Evolutionary conservation across 2,888 invertebrate genomes (phyloP).

Genomic region (Drosophila percnosoma): DNA sequence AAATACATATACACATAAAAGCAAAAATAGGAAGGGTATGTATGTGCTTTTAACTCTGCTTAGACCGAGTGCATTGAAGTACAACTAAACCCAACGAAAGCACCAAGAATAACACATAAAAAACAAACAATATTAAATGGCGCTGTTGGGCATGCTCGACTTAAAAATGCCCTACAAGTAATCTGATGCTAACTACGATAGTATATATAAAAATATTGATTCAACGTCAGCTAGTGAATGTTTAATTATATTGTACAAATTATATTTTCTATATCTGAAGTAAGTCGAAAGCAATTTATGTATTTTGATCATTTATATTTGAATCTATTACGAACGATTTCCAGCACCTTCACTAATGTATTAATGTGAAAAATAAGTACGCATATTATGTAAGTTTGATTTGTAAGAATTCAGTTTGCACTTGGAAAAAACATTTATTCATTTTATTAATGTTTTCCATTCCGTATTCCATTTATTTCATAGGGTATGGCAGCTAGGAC

Average conservation of each 20-base stretch:
- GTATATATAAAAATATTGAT: background rate
- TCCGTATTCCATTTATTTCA: background rate
- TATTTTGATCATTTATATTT: background rate
- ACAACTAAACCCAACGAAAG: constrained; percentile 36
- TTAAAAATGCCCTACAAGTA: background rate
- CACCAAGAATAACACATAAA: constrained; percentile 18
- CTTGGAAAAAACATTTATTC: no score
- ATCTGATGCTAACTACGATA: background rate
- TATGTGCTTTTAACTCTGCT: constrained; percentile 31
- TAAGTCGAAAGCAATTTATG: background rate
- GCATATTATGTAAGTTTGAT: background rate
- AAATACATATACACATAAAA: constrained; percentile 11
- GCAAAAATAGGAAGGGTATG: constrained; percentile 4
- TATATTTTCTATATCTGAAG: background rate
- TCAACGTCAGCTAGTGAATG: background rate
- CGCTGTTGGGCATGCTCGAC: background rate
- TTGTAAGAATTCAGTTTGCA: background rate
- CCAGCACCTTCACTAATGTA: background rate
- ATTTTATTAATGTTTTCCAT: background rate
- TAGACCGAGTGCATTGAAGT: constrained; percentile 63
- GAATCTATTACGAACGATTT: background rate
- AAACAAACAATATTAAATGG: constrained; percentile 14
- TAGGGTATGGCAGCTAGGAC: constrained; percentile 38
- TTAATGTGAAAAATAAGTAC: no score
- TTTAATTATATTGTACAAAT: background rate